Conservation (phyloP, 1,140 invertebrate species). For the Macrocentrus cingulum region DNA sequence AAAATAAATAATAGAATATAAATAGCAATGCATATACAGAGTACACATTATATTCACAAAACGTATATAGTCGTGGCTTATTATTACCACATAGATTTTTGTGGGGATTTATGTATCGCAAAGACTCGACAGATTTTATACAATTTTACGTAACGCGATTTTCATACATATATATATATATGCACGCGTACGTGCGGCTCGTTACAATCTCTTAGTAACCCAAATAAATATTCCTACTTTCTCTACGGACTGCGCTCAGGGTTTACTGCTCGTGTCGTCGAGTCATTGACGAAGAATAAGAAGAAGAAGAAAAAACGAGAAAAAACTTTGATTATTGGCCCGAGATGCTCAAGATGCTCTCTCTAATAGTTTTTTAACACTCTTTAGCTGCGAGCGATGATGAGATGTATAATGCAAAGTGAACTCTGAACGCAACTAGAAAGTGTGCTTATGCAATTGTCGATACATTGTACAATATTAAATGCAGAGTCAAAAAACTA, state of each 20-base stretch:
- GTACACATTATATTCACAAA: neutral
- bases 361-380: too few relatives aligned
- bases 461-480: neutral
- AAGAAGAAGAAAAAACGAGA: neutral
- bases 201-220: neutral
- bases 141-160: slow-evolving; percentile 1
- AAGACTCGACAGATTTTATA: neutral
- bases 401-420: too few relatives aligned
- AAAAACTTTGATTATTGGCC: too few relatives aligned
- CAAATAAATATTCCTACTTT: slow-evolving; percentile 7
- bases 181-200: neutral
- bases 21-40: neutral
- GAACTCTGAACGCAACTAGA: neutral
- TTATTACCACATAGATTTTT: too few relatives aligned
- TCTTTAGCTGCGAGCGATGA: too few relatives aligned
- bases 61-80: too few relatives aligned
- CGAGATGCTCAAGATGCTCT: too few relatives aligned
- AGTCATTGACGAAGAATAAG: too few relatives aligned
- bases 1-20: neutral
- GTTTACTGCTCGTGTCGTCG: neutral
- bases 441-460: neutral
- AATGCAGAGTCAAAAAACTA: neutral
- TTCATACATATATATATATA: neutral
- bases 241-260: neutral
- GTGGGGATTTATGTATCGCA: too few relatives aligned